Base-by-base conservation (phyloP, 2,113 vertebrate genomes). In the Phyllostomus hastatus region DNA sequence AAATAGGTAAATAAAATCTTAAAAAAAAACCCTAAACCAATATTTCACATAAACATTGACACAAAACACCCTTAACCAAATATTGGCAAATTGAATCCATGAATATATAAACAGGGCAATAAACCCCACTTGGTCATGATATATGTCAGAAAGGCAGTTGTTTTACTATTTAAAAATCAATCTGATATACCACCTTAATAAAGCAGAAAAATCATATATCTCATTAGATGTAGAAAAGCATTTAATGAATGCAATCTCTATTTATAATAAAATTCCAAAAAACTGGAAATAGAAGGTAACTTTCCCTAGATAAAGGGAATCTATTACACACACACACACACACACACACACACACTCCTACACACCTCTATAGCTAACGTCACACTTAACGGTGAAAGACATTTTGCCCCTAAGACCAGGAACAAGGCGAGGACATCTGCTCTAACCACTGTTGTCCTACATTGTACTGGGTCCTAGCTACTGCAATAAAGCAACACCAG, bases 121-220 rank as follows among this genome's bases (percentile, higher is more conserved):
- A 61, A 61, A 26, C 24, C 57, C 59, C 59, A 61, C 24, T 28
- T 28, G 59, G 59, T 61, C 59, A 61, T 4, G 59, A 61, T 11
- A 61, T 61, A 61, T 61, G 59, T 61, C 59, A 61, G 59, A 28
- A 61, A 61, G 26, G 57, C 59, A 61, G 59, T 28, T 61, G 59
- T 61, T 61, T 12, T 61, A 61, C 59, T 61, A 11, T 61, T 28
- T 61, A 61, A 61, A 61, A 28, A 28, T 28, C 61, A 66, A 54
- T 43, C 3, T 57, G 38, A 91, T 41, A 90, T 9, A 70, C 15
- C 20, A 54, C 12, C 52, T 70, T 83, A 73, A 90, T 46, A 89
- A 78, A 84, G 31, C 48, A 91, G 31, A 95, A 88, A 82, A 61
- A 61, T 17, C 33, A 83, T 48, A 9, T 9, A 93, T 35, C 17